phyloP scores from a whole-genome alignment of 2,113 vertebrate genomes.

The Tetrax tetrax region DNA sequence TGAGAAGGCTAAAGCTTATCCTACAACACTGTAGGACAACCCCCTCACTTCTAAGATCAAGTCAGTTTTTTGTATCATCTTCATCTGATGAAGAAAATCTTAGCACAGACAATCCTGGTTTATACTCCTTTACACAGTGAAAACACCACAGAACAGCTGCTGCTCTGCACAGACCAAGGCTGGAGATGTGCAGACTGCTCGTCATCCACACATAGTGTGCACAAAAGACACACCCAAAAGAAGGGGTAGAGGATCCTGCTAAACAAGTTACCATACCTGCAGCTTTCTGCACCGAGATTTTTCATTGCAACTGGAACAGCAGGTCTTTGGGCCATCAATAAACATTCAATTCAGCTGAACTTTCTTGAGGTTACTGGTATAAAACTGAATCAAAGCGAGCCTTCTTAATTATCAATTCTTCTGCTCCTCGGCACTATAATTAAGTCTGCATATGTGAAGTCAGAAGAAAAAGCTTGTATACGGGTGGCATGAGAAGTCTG shows the following conservation, averaged over 20 bases:
- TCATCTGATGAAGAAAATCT: not conserved
- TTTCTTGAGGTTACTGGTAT: slow-evolving; percentile 12
- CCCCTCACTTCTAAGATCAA: not conserved
- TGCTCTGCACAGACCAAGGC: not conserved
- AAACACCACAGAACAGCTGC: not conserved
- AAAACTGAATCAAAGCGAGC: not conserved
- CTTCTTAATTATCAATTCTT: not conserved
- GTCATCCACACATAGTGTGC: not conserved
- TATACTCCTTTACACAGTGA: rapidly evolving
- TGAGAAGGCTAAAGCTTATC: not conserved
- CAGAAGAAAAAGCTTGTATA: not conserved
- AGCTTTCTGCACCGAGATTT: not conserved
- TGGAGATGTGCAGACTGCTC: not conserved
- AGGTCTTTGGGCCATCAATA: not conserved
- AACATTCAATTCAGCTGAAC: not conserved
- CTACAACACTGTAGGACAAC: not conserved
- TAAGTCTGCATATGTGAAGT: not conserved
- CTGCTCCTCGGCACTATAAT: not conserved
- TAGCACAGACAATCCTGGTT: not conserved
- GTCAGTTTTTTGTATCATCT: not conserved
- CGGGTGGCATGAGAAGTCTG: not conserved
- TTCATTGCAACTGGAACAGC: not conserved
- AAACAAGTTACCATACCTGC: not conserved
- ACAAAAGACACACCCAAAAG: slow-evolving; percentile 29
- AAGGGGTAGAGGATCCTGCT: slow-evolving; percentile 22